Conservation (phyloP, 2,113 vertebrate genomes). For the Istiophorus platypterus region DNA sequence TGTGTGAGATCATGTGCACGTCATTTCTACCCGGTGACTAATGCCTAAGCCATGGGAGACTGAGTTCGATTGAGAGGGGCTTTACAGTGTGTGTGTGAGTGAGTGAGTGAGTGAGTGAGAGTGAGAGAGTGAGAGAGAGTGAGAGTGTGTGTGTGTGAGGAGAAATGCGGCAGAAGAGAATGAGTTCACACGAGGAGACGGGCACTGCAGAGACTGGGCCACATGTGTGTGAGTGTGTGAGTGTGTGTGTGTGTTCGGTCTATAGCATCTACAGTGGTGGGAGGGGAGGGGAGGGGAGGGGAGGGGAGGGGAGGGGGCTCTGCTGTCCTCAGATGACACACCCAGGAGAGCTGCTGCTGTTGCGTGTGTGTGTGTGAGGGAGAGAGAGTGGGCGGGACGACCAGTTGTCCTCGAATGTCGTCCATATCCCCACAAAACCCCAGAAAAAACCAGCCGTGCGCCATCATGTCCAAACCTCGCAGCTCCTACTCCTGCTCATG, state of each 20-base stretch:
- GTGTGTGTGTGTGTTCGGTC: conserved; percentile 4
- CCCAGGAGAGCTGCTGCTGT: conserved; percentile 2
- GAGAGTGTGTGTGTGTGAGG: conserved; percentile 32
- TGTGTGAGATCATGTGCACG: background rate
- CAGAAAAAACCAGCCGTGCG: background rate
- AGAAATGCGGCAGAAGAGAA: conserved; percentile 40
- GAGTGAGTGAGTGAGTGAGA: conserved; percentile 15
- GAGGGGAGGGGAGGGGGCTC: background rate
- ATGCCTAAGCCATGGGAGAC: conserved; percentile 28
- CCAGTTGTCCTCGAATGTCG: conserved; percentile 34
- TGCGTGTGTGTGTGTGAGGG: conserved; percentile 7
- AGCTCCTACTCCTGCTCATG: no score
- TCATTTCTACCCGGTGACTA: conserved; percentile 28
- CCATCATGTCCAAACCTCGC: no score
- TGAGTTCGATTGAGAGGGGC: conserved; percentile 37
- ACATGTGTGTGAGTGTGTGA: conserved; percentile 4
- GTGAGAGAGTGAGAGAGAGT: no score
- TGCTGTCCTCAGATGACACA: conserved; percentile 48
- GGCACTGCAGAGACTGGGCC: conserved; percentile 36
- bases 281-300: background rate
- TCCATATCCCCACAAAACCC: background rate
- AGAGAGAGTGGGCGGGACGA: background rate
- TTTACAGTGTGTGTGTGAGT: conserved; percentile 2
- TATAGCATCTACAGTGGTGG: background rate
- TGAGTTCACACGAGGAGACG: conserved; percentile 59